These are phyloP conservation scores for Formica exsecta DNA, from an alignment of 1,140 invertebrate species.

Conservation along the genomic window DNA sequence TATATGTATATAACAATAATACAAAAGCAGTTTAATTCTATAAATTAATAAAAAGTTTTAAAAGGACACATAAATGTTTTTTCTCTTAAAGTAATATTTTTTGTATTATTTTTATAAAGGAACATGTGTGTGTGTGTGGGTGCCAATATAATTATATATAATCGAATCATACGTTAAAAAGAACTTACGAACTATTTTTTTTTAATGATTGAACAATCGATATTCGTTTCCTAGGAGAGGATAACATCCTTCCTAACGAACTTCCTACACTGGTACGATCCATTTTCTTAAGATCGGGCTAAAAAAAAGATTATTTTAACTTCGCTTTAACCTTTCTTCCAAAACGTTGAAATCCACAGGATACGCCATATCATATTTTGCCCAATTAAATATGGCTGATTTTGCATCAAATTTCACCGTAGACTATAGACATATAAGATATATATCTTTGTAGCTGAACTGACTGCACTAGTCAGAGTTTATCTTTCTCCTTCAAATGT, in stretches of 20 bases:
- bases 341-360: too few species aligned
- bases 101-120: constrained; percentile 27
- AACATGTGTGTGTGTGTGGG: too few species aligned
- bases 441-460: too few species aligned
- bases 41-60: constrained; percentile 43
- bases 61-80: constrained; percentile 22
- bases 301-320: too few species aligned
- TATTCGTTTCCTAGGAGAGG: constrained; percentile 81
- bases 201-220: constrained; percentile 84
- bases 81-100: constrained; percentile 36
- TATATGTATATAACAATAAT: background rate
- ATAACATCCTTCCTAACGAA: constrained; percentile 68
- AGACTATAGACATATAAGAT: too few species aligned
- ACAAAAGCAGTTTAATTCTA: constrained; percentile 27
- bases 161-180: background rate
- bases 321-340: too few species aligned
- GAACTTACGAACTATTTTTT: constrained; percentile 82
- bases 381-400: too few species aligned
- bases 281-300: constrained; percentile 69
- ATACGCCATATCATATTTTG: too few species aligned
- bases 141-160: too few species aligned
- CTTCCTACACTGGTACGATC: constrained; percentile 76
- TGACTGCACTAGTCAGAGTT: too few species aligned
- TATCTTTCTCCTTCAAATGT: too few species aligned
- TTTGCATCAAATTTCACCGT: too few species aligned